These are phyloP conservation scores for Hydraecia micacea DNA, from an alignment of 2,888 invertebrate species.

Conservation along the genomic window DNA sequence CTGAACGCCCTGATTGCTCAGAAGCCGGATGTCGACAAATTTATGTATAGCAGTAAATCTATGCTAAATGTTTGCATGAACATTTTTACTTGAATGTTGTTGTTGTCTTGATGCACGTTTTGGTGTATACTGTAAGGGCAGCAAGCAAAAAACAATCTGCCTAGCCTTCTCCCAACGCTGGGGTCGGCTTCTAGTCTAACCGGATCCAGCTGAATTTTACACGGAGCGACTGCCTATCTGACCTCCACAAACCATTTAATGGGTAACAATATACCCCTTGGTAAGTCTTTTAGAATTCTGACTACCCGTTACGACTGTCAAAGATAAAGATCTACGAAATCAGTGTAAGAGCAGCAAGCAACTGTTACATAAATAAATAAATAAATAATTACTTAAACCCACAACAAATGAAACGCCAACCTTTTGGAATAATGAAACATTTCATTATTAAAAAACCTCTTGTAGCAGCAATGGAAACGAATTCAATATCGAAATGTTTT, in stretches of 20 bases:
- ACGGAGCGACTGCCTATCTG: no score
- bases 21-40: background rate
- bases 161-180: background rate
- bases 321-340: no score
- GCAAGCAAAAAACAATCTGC: background rate
- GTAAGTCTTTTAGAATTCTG: background rate
- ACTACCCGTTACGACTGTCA: background rate
- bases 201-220: background rate
- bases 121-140: background rate
- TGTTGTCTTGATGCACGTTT: background rate
- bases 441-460: slow-evolving; percentile 32
- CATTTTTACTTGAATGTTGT: background rate
- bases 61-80: background rate
- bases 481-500: slow-evolving; percentile 48
- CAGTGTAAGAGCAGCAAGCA: background rate
- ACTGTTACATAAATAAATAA: background rate
- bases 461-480: slow-evolving; percentile 25
- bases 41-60: background rate
- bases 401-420: background rate
- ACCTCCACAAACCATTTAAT: no score
- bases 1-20: background rate
- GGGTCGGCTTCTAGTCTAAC: background rate
- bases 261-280: no score
- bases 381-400: background rate
- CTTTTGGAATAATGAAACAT: slow-evolving; percentile 22